phyloP scores from a whole-genome alignment of 35 echinoderm and acorn worm species.

The Antedon bifida region DNA sequence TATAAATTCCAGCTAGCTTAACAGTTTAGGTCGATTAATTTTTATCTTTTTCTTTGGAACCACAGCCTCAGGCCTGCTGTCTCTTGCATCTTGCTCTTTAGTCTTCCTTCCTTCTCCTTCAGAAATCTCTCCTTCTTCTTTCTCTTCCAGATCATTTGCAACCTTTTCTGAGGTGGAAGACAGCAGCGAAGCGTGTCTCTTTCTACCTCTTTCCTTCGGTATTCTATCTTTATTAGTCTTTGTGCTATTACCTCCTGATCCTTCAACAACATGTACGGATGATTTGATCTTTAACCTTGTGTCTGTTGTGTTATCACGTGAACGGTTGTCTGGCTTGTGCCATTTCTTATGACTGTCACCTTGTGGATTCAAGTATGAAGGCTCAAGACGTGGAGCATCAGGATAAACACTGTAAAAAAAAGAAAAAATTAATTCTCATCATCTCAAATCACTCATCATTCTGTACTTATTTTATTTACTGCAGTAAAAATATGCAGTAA shows the following conservation, averaged over 20 bases:
- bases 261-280: background rate
- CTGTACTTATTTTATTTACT: no score
- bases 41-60: background rate
- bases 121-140: background rate
- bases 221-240: background rate
- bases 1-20: background rate
- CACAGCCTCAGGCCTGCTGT: background rate
- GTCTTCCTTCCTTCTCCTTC: background rate
- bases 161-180: no score
- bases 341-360: background rate
- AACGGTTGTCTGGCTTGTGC: background rate
- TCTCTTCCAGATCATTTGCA: background rate
- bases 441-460: background rate
- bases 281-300: background rate
- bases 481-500: no score
- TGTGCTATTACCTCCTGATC: background rate
- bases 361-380: background rate
- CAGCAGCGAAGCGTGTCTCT: background rate
- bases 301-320: background rate
- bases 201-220: background rate
- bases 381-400: background rate
- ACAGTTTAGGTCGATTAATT: background rate
- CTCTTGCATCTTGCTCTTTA: background rate
- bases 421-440: background rate
- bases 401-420: background rate